These are phyloP conservation scores for Plebejus argus DNA, from an alignment of 2,888 invertebrate genomes.

Conservation along the genomic window DNA sequence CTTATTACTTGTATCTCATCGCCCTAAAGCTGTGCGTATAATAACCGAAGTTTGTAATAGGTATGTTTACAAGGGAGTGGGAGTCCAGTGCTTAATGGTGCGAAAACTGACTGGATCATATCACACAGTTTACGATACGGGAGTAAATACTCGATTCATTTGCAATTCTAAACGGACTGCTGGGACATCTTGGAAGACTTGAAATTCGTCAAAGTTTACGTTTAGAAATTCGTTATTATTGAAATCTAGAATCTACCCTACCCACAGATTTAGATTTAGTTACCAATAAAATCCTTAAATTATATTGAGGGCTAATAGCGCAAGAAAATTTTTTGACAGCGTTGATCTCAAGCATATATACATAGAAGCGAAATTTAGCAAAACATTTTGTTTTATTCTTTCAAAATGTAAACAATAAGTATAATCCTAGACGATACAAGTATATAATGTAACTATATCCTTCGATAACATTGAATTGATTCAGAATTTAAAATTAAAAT, in stretches of 20 bases:
- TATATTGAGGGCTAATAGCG: too few relatives aligned
- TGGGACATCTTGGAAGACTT: conserved; percentile 34
- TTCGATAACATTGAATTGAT: too few relatives aligned
- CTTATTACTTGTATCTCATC: not conserved
- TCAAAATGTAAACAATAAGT: too few relatives aligned
- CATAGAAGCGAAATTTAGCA: too few relatives aligned
- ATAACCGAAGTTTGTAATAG: conserved; percentile 32
- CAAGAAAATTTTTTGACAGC: too few relatives aligned
- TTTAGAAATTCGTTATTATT: not conserved
- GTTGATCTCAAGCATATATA: too few relatives aligned
- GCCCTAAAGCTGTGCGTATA: not conserved
- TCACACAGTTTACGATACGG: conserved; percentile 76
- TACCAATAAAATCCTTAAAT: too few relatives aligned
- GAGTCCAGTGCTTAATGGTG: conserved; percentile 77
- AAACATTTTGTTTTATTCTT: too few relatives aligned
- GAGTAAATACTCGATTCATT: conserved; percentile 79
- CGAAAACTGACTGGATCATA: conserved; percentile 81
- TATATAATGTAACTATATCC: too few relatives aligned
- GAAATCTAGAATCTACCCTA: too few relatives aligned
- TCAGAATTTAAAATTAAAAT: not conserved
- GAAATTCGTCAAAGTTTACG: conserved; percentile 31
- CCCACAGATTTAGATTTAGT: too few relatives aligned
- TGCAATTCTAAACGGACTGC: conserved; percentile 77
- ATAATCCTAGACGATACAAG: too few relatives aligned
- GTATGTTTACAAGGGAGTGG: conserved; percentile 55